Percentiles rank a stretch among this genome's conserved stretches.
Conservation (phyloP, 2,888 invertebrate genomes). For the Torymus aiolomorphi region DNA sequence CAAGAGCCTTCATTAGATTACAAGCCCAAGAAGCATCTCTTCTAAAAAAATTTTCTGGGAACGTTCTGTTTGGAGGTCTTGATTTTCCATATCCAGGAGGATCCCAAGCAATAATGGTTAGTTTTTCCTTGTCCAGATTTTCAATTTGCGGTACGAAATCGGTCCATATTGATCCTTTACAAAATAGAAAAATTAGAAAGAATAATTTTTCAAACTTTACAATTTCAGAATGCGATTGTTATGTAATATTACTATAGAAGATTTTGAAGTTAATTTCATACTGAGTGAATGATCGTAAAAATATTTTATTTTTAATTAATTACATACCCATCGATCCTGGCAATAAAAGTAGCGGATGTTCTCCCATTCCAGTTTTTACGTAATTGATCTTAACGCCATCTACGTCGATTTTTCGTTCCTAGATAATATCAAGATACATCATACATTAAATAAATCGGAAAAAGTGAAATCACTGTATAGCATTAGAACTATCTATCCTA, state of each 20-base stretch:
- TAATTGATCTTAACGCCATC: slow-evolving; percentile 80
- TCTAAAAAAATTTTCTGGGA: slow-evolving; percentile 83
- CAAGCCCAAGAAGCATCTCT: slow-evolving; percentile 85
- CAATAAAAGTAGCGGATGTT: slow-evolving; percentile 81
- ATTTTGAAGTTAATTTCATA: no score
- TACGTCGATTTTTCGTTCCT: slow-evolving; percentile 82
- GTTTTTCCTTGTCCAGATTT: slow-evolving; percentile 79
- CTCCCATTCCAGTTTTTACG: slow-evolving; percentile 78
- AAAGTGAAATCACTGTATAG: no score
- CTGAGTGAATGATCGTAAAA: neutral
- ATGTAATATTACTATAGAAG: no score
- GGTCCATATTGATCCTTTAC: slow-evolving; percentile 84
- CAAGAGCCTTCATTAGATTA: slow-evolving; percentile 84
- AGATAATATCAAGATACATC: slow-evolving; percentile 4
- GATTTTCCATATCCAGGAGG: slow-evolving; percentile 93
- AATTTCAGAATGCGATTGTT: no score
- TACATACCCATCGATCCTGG: slow-evolving; percentile 85
- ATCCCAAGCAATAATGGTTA: slow-evolving; percentile 86
- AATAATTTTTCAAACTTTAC: neutral
- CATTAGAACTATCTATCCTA: no score
- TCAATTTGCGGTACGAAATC: slow-evolving; percentile 89
- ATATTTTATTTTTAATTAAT: slow-evolving; percentile 2
- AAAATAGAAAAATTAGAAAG: slow-evolving; percentile 14
- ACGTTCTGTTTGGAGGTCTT: slow-evolving; percentile 86
- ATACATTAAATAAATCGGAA: no score